These are phyloP conservation scores for Neoaliturus tenellus DNA, from an alignment of 2,888 invertebrate species.

Conservation along the genomic window DNA sequence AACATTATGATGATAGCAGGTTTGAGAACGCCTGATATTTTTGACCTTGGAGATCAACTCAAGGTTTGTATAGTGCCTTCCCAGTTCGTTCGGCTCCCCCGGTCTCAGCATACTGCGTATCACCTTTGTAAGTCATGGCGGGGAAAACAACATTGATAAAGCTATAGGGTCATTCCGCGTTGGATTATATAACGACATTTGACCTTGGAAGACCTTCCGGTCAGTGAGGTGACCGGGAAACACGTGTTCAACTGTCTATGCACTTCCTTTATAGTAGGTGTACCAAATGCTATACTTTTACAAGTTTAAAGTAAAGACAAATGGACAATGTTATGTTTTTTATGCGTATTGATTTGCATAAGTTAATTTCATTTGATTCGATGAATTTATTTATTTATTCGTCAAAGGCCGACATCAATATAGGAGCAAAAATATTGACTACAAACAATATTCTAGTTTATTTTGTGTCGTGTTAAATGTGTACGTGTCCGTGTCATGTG, in stretches of 20 bases:
- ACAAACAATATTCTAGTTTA: too few species aligned
- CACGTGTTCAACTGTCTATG: not conserved
- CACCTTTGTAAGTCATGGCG: not conserved
- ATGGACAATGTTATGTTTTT: too few species aligned
- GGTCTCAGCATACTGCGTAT: not conserved
- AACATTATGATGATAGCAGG: constrained; percentile 18
- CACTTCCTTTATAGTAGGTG: not conserved
- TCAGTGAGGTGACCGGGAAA: not conserved
- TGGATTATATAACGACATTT: constrained; percentile 2
- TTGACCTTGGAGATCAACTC: not conserved
- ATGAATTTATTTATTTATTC: too few species aligned
- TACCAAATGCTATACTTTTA: too few species aligned
- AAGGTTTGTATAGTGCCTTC: not conserved
- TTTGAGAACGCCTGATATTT: not conserved
- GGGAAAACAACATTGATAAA: not conserved
- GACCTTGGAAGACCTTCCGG: constrained; percentile 7
- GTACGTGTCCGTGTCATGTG: too few species aligned
- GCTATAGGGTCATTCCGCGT: not conserved
- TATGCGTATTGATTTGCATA: too few species aligned
- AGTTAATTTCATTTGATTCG: too few species aligned
- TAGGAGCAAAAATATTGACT: too few species aligned
- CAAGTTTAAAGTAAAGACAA: too few species aligned
- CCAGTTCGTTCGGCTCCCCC: not conserved
- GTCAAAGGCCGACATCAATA: too few species aligned
- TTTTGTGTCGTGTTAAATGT: too few species aligned